Conservation (phyloP, 2,888 invertebrate species). For the Ormyrus labotus region DNA sequence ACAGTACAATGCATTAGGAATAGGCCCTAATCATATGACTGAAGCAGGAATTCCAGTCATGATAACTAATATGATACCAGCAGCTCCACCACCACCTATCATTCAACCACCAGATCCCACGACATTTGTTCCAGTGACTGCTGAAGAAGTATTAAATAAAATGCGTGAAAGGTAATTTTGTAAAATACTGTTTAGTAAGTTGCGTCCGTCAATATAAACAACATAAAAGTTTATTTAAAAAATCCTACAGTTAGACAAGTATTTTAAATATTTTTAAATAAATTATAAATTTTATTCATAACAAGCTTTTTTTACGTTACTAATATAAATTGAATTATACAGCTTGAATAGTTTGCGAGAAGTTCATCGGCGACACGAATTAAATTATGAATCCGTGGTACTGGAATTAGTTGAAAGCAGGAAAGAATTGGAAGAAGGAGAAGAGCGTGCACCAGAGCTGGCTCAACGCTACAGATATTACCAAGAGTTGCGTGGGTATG, state of each 20-base stretch:
- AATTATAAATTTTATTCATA: slow-evolving; percentile 12
- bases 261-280: neutral
- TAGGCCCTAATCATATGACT: slow-evolving; percentile 66
- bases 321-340: slow-evolving; percentile 64
- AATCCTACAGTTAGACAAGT: neutral
- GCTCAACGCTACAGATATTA: slow-evolving; percentile 93
- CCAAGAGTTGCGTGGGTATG: slow-evolving; percentile 96
- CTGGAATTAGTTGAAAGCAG: slow-evolving; percentile 71
- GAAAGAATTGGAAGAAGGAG: slow-evolving; percentile 79
- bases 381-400: slow-evolving; percentile 77
- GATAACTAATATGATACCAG: slow-evolving; percentile 72
- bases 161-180: slow-evolving; percentile 74
- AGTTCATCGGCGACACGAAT: slow-evolving; percentile 78
- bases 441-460: slow-evolving; percentile 80
- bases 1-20: slow-evolving; percentile 69
- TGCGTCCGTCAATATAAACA: neutral
- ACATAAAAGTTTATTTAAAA: slow-evolving; percentile 6
- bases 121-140: slow-evolving; percentile 74
- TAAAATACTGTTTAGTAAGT: neutral
- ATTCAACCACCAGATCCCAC: slow-evolving; percentile 73
- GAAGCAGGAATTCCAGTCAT: slow-evolving; percentile 65
- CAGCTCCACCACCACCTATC: slow-evolving; percentile 72
- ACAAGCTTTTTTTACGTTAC: neutral
- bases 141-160: slow-evolving; percentile 77
- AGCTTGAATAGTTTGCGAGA: slow-evolving; percentile 80